A percentile compares a stretch with the other conserved stretches of the same genome.
These are phyloP conservation scores for Drosophila pseudotakahashii DNA, from an alignment of 2,888 invertebrate species.

Conservation along the genomic window DNA sequence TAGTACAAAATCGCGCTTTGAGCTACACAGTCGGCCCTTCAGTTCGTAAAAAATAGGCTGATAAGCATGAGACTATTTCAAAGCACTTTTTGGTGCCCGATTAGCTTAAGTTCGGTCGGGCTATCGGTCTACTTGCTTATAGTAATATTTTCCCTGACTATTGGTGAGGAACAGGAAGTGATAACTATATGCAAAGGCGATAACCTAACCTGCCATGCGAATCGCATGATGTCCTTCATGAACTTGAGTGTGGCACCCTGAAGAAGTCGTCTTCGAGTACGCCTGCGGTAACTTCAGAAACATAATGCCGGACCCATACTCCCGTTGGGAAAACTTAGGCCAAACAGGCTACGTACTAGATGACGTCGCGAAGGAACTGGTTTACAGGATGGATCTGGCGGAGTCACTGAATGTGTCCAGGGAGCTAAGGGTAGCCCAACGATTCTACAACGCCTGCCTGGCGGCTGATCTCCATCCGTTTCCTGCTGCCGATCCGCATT, in stretches of 20 bases:
- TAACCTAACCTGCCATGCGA: conserved; percentile 35
- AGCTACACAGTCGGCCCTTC: too few species aligned
- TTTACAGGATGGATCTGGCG: not conserved
- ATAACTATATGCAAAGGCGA: conserved; percentile 1
- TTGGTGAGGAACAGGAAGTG: too few species aligned
- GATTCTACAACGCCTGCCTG: conserved; percentile 46
- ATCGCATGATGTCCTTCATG: conserved; percentile 61
- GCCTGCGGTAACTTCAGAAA: conserved; percentile 81
- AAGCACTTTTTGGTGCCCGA: too few species aligned
- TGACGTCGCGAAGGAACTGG: conserved; percentile 34
- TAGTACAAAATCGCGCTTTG: too few species aligned
- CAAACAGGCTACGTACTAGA: conserved; percentile 50
- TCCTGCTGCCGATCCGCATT: too few species aligned
- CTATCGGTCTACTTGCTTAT: too few species aligned
- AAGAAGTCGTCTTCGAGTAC: conserved; percentile 80
- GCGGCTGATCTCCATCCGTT: too few species aligned
- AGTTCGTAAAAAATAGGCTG: too few species aligned
- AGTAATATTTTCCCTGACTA: too few species aligned
- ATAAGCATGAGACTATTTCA: too few species aligned
- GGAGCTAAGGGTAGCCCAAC: conserved; percentile 71
- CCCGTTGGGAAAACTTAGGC: not conserved
- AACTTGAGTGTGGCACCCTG: conserved; percentile 76
- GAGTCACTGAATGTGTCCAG: conserved; percentile 49
- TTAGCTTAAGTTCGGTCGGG: too few species aligned
- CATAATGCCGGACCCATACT: conserved; percentile 60